These are phyloP conservation scores for Gallinago nigripennis DNA, from an alignment of 2,797 vertebrate genomes.

Conservation along the genomic window DNA sequence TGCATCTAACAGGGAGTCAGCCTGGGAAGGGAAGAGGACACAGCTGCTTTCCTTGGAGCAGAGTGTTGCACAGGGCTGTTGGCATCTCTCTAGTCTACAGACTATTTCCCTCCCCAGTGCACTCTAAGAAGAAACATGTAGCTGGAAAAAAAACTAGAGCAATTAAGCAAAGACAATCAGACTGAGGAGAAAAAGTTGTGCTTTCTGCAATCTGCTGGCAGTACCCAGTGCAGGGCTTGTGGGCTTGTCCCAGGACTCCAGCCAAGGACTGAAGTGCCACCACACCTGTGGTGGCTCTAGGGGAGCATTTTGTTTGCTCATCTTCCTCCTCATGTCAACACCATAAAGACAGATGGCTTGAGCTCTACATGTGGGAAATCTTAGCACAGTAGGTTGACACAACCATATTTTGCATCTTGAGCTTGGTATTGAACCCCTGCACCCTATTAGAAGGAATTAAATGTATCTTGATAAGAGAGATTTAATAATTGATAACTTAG, in stretches of 20 bases:
- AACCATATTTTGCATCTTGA: neutral
- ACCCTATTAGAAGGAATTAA: neutral
- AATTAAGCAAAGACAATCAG: neutral
- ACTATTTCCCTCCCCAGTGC: neutral
- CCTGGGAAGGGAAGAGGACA: neutral
- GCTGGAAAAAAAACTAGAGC: no score
- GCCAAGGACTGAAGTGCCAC: neutral
- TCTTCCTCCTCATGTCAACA: neutral
- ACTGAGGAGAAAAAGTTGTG: neutral
- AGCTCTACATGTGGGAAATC: neutral
- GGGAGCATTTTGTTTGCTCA: neutral
- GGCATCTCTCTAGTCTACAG: neutral
- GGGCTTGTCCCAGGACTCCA: neutral
- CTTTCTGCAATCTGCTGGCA: neutral
- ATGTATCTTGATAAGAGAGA: neutral
- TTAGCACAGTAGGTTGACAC: neutral
- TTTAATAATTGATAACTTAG: neutral
- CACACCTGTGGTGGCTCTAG: neutral
- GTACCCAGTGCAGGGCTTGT: neutral
- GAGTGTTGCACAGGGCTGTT: rapidly evolving
- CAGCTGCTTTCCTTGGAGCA: neutral
- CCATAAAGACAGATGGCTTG: neutral
- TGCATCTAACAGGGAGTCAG: neutral
- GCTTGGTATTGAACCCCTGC: neutral
- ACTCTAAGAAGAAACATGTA: neutral